These are phyloP conservation scores for Ispidina lecontei DNA, from an alignment of 2,797 vertebrate species.

Conservation along the genomic window DNA sequence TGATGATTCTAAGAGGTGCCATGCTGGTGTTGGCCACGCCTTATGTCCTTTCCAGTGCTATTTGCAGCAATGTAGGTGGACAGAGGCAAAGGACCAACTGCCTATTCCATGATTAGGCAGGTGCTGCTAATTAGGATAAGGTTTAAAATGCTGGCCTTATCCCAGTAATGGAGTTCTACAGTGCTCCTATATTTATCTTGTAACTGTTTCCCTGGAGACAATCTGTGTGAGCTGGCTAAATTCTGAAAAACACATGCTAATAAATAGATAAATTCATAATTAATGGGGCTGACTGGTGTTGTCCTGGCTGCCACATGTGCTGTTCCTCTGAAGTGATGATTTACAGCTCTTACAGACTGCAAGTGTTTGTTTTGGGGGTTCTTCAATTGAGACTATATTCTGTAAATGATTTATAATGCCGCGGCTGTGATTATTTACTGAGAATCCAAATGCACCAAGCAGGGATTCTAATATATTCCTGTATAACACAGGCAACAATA, in stretches of 20 bases:
- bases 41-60: background rate
- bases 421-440: constrained; percentile 9
- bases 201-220: constrained; percentile 12
- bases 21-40: background rate
- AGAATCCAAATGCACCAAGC: background rate
- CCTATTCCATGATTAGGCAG: background rate
- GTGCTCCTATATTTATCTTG: background rate
- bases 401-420: constrained; percentile 55
- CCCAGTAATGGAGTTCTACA: background rate
- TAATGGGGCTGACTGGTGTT: constrained; percentile 6
- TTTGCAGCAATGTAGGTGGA: background rate
- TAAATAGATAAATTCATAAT: constrained; percentile 41
- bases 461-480: background rate
- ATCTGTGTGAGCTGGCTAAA: background rate
- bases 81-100: background rate
- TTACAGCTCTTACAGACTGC: constrained; percentile 14
- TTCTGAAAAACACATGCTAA: background rate
- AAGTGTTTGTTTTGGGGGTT: constrained; percentile 26
- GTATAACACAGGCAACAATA: background rate
- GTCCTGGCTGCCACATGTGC: background rate
- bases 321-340: constrained; percentile 45
- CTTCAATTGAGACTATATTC: background rate
- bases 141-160: background rate
- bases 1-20: background rate
- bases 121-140: background rate